Evolutionary conservation across 2,113 vertebrate genomes (phyloP).

Genomic region (Lepidothrix coronata): DNA sequence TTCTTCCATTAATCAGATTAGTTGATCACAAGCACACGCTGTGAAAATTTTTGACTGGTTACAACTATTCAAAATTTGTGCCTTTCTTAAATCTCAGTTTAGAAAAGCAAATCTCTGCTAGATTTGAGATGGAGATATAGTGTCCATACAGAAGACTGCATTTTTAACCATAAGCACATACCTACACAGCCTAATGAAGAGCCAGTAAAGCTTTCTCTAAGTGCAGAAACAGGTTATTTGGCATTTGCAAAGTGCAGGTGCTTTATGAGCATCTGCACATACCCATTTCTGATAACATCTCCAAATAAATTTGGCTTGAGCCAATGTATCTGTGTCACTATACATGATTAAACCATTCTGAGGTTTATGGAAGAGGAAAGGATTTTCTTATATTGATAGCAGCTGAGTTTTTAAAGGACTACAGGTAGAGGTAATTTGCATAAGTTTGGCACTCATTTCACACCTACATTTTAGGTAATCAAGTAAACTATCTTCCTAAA

Average conservation of each 20-base stretch:
- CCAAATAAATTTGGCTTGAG: background rate
- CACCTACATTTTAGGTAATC: background rate
- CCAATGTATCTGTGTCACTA: background rate
- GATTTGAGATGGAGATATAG: background rate
- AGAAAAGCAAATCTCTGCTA: background rate
- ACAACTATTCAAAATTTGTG: background rate
- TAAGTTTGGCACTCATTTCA: background rate
- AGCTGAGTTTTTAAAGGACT: background rate
- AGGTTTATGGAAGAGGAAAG: background rate
- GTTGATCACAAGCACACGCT: accelerated
- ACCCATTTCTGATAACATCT: background rate
- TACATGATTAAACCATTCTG: background rate
- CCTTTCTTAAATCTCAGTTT: background rate
- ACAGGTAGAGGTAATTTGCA: background rate
- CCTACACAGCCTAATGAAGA: background rate
- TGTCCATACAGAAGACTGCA: background rate
- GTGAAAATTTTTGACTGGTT: background rate
- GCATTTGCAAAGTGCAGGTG: background rate
- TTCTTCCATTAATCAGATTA: background rate
- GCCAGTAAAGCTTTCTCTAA: background rate
- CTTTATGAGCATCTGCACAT: background rate
- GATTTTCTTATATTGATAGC: background rate
- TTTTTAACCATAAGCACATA: background rate
- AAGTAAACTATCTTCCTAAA: background rate
- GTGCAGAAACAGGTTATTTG: background rate